phyloP scores from a whole-genome alignment of 2,888 invertebrate species.

The Cephus rjabovi region DNA sequence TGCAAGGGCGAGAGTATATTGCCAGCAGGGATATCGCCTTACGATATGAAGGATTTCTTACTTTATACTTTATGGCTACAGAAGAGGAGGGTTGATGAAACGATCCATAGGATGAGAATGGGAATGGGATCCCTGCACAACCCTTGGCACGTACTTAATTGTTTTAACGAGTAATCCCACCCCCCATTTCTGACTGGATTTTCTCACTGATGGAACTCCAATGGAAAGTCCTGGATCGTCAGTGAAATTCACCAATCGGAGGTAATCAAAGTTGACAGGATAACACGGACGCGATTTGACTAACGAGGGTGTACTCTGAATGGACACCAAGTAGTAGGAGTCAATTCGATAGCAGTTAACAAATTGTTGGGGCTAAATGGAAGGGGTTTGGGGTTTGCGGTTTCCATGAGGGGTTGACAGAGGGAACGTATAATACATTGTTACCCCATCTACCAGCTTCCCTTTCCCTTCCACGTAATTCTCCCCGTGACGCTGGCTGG shows the following conservation, averaged over 20 bases:
- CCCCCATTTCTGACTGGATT: not conserved
- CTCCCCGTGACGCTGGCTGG: constrained; percentile 22
- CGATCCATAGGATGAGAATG: constrained; percentile 2
- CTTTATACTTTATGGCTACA: constrained; percentile 4
- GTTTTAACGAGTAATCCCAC: not conserved
- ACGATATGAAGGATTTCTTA: constrained; percentile 16
- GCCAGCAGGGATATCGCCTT: constrained; percentile 19
- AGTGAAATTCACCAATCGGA: constrained; percentile 14
- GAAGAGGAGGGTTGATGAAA: constrained; percentile 19
- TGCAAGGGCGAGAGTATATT: constrained; percentile 23
- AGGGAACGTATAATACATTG: constrained; percentile 61
- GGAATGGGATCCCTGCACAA: not conserved
- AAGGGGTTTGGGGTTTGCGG: constrained; percentile 59
- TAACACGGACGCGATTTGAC: constrained; percentile 25
- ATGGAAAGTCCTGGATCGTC: not conserved
- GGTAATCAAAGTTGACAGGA: constrained; percentile 23
- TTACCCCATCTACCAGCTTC: constrained; percentile 55
- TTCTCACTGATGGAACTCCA: not conserved
- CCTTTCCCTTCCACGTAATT: constrained; percentile 36
- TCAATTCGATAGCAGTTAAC: constrained; percentile 56
- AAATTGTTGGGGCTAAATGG: constrained; percentile 57
- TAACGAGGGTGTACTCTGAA: constrained; percentile 39
- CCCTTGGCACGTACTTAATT: not conserved
- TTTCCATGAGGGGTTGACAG: constrained; percentile 43
- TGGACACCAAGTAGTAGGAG: constrained; percentile 27